These are phyloP conservation scores for Bicyclus anynana DNA, from an alignment of 1,140 invertebrate genomes.

Conservation along the genomic window DNA sequence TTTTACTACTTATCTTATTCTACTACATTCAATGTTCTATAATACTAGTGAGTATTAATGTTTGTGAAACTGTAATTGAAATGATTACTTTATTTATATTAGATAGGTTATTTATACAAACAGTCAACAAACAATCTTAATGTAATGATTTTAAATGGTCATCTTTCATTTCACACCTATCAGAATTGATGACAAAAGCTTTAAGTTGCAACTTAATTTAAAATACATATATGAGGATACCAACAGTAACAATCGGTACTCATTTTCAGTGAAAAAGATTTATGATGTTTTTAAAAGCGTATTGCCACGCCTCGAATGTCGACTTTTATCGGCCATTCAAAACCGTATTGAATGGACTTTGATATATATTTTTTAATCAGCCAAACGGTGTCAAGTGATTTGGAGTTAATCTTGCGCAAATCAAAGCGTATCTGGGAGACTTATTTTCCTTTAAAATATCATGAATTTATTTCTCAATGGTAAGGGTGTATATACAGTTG, in stretches of 20 bases:
- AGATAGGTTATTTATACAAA: too few relatives aligned
- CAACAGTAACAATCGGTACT: background rate
- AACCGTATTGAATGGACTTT: slow-evolving; percentile 48
- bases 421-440: background rate
- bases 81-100: too few relatives aligned
- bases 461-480: background rate
- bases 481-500: slow-evolving; percentile 5
- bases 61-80: too few relatives aligned
- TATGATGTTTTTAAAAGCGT: slow-evolving; percentile 63
- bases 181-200: too few relatives aligned
- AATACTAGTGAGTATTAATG: too few relatives aligned
- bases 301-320: slow-evolving; percentile 52
- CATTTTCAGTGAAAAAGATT: slow-evolving; percentile 37
- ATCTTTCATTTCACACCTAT: too few relatives aligned
- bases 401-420: background rate
- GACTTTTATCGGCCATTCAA: slow-evolving; percentile 64
- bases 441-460: slow-evolving; percentile 5
- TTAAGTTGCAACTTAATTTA: too few relatives aligned
- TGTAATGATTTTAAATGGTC: too few relatives aligned
- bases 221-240: background rate
- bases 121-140: too few relatives aligned
- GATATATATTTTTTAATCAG: slow-evolving; percentile 22
- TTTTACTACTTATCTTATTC: too few relatives aligned
- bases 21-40: too few relatives aligned
- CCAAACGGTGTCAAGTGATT: slow-evolving; percentile 7